A percentile compares a stretch with the other conserved stretches of the same genome.
These are phyloP conservation scores for Leguminivora glycinivorella DNA, from an alignment of 1,140 invertebrate species.

Conservation along the genomic window DNA sequence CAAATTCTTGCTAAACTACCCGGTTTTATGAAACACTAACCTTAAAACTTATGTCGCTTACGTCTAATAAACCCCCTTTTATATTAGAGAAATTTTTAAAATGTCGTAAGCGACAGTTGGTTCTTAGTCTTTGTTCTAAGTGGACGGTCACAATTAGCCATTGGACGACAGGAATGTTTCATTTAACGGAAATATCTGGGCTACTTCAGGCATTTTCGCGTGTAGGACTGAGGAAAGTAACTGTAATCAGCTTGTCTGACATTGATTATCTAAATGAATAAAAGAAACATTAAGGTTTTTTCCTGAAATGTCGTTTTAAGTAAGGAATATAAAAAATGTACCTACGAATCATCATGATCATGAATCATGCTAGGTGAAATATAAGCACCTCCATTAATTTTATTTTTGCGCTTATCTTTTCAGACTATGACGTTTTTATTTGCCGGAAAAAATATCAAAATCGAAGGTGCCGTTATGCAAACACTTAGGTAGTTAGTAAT, in stretches of 20 bases:
- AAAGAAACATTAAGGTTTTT: background rate
- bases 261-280: background rate
- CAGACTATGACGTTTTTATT: too few relatives aligned
- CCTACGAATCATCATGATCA: too few relatives aligned
- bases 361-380: too few relatives aligned
- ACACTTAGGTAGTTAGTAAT: too few relatives aligned
- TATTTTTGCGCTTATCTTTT: too few relatives aligned
- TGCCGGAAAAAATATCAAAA: too few relatives aligned
- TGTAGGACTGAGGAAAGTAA: background rate
- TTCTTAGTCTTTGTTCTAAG: background rate
- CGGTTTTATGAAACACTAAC: background rate
- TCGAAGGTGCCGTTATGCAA: too few relatives aligned
- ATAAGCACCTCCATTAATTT: too few relatives aligned
- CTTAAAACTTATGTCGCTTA: background rate
- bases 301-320: too few relatives aligned
- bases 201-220: conserved; percentile 9
- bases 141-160: background rate
- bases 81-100: background rate
- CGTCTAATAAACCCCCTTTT: background rate
- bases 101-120: background rate
- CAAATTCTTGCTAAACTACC: conserved; percentile 8
- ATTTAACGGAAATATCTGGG: conserved; percentile 18
- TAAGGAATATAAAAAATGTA: too few relatives aligned
- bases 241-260: background rate
- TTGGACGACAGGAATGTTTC: background rate